A percentile compares a stretch with the other conserved stretches of the same genome.
Evolutionary conservation across 2,797 vertebrate species (phyloP).

Genomic region (Serranus cabrilla): DNA sequence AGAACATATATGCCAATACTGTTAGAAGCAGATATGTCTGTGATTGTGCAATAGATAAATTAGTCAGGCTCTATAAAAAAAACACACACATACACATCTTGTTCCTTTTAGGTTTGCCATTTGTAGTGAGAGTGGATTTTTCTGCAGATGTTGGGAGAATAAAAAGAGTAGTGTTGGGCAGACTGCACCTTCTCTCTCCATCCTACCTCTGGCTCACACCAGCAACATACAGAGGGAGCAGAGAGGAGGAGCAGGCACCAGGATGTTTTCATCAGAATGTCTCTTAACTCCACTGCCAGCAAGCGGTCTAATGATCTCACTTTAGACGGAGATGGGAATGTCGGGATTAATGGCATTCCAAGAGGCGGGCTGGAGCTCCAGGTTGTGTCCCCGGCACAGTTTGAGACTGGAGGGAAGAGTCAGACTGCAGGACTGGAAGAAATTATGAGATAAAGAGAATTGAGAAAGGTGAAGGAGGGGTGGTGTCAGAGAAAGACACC

Average conservation of each 20-base stretch:
- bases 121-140: slow-evolving; percentile 1
- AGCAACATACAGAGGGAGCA: slow-evolving; percentile 39
- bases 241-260: slow-evolving; percentile 52
- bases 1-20: too few relatives aligned
- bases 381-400: slow-evolving; percentile 78
- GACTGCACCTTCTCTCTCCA: slow-evolving; percentile 18
- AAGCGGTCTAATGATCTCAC: slow-evolving; percentile 86
- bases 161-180: not conserved
- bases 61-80: too few relatives aligned
- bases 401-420: slow-evolving; percentile 74
- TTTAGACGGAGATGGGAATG: slow-evolving; percentile 73
- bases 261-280: slow-evolving; percentile 76
- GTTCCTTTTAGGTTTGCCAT: slow-evolving; percentile 2
- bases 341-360: slow-evolving; percentile 78
- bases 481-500: slow-evolving; percentile 66
- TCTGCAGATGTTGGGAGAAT: slow-evolving; percentile 32
- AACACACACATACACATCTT: too few relatives aligned
- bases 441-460: slow-evolving; percentile 80
- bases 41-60: too few relatives aligned
- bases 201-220: slow-evolving; percentile 38
- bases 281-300: slow-evolving; percentile 69
- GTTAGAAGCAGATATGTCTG: too few relatives aligned
- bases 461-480: slow-evolving; percentile 58
- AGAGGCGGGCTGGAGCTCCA: slow-evolving; percentile 76
- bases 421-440: slow-evolving; percentile 80